Conservation (phyloP, 2,888 invertebrate species). For the Spatulosminthurus flaviceps region DNA sequence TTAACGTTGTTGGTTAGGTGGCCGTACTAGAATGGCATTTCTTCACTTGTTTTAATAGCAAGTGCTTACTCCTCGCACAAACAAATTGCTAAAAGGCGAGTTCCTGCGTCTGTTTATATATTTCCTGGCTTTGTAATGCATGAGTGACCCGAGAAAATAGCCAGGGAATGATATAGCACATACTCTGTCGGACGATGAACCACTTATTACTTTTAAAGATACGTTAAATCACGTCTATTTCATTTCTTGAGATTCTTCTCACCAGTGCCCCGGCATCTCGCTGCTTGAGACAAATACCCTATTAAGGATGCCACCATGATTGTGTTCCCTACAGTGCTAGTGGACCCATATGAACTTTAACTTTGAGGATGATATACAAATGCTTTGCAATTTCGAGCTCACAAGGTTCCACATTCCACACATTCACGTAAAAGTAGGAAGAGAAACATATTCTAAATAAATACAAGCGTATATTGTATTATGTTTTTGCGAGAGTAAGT, state of each 20-base stretch:
- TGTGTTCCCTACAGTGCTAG: too few relatives aligned
- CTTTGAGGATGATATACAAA: too few relatives aligned
- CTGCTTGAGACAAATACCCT: too few relatives aligned
- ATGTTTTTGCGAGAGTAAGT: too few relatives aligned
- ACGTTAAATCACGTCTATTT: neutral
- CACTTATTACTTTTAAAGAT: constrained; percentile 8
- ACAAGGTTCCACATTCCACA: too few relatives aligned
- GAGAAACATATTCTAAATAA: too few relatives aligned
- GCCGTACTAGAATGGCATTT: constrained; percentile 1
- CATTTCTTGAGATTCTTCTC: neutral
- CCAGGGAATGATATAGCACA: constrained; percentile 39
- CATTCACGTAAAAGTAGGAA: too few relatives aligned
- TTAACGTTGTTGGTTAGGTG: neutral
- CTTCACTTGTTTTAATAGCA: neutral
- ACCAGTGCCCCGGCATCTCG: too few relatives aligned
- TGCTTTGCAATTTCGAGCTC: too few relatives aligned
- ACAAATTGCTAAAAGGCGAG: neutral
- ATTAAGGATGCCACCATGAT: too few relatives aligned
- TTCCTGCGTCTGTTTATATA: constrained; percentile 12
- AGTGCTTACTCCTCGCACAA: neutral
- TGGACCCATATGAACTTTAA: too few relatives aligned
- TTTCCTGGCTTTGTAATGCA: constrained; percentile 36
- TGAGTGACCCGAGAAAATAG: constrained; percentile 43
- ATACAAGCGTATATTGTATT: too few relatives aligned
- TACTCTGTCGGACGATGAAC: constrained; percentile 38